phyloP scores from a whole-genome alignment of 1,140 invertebrate genomes.

The Plutomurus gul region DNA sequence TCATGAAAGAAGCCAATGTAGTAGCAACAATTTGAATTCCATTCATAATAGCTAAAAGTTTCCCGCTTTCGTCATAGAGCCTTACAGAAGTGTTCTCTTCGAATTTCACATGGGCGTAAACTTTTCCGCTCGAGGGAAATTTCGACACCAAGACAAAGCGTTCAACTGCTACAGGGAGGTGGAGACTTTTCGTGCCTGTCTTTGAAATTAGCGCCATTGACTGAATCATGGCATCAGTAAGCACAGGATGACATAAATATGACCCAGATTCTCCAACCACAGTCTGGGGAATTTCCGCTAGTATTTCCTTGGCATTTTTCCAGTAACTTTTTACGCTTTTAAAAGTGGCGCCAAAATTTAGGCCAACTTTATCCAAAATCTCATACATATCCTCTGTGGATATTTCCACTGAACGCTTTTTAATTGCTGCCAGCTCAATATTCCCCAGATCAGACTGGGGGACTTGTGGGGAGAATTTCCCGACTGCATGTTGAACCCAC shows the following conservation, averaged over 20 bases:
- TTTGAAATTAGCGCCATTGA: not conserved
- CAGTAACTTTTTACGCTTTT: conserved; percentile 29
- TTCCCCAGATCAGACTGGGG: not conserved
- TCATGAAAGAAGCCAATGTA: not conserved
- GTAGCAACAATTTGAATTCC: conserved; percentile 19
- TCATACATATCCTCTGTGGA: conserved; percentile 24
- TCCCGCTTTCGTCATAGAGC: conserved; percentile 14
- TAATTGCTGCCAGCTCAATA: not conserved
- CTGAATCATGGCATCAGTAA: conserved; percentile 42
- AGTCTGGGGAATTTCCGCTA: conserved; percentile 23
- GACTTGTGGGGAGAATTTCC: not conserved
- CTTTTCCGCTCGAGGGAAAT: not conserved
- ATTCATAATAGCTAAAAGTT: conserved; percentile 3
- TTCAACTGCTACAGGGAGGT: conserved; percentile 31
- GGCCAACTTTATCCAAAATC: not conserved
- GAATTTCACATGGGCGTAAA: not conserved
- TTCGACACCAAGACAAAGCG: conserved; percentile 26
- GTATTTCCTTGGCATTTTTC: conserved; percentile 5
- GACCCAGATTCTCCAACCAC: not conserved
- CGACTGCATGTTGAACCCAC: not conserved
- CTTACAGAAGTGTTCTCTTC: not conserved
- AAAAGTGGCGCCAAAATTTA: conserved; percentile 38
- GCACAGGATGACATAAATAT: conserved; percentile 39
- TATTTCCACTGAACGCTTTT: not conserved
- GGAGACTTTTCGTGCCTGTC: not conserved